A percentile compares a stretch with the other conserved stretches of the same genome.
Conservation (phyloP, 2,797 vertebrate species). For the Hylomyscus alleni region DNA sequence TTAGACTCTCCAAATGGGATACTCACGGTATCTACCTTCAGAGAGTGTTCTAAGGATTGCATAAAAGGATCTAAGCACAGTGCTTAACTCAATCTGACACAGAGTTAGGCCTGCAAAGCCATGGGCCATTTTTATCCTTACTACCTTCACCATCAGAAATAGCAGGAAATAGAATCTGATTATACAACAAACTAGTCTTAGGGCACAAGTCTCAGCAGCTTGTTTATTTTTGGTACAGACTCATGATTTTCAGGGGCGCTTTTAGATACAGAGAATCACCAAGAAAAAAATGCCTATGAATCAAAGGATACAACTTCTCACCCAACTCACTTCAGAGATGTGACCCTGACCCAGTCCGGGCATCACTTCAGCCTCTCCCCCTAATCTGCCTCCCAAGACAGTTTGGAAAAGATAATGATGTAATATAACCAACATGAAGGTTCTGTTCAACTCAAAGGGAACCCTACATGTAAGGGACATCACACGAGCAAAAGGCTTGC, state of each 20-base stretch:
- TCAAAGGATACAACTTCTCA: background rate
- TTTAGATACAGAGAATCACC: background rate
- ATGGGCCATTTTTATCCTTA: background rate
- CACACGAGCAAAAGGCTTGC: background rate
- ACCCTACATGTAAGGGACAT: background rate
- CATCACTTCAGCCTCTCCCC: background rate
- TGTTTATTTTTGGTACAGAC: slow-evolving; percentile 55
- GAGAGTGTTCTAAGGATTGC: background rate
- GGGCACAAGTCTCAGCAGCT: background rate
- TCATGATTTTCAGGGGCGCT: background rate
- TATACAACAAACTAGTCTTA: background rate
- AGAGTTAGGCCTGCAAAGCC: background rate
- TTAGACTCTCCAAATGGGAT: background rate
- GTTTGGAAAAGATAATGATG: background rate
- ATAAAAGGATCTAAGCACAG: background rate
- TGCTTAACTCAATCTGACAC: background rate
- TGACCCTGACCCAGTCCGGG: background rate
- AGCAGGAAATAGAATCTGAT: slow-evolving; percentile 44
- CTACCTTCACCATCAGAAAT: background rate
- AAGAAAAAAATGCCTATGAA: background rate
- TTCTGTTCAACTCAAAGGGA: background rate
- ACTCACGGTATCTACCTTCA: background rate
- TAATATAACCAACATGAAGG: background rate
- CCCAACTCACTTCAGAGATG: background rate
- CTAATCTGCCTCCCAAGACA: background rate